Percentiles rank a stretch among this genome's conserved stretches.
Evolutionary conservation across 2,888 invertebrate species (phyloP).

Genomic region (Caenorhabditis sp.): DNA sequence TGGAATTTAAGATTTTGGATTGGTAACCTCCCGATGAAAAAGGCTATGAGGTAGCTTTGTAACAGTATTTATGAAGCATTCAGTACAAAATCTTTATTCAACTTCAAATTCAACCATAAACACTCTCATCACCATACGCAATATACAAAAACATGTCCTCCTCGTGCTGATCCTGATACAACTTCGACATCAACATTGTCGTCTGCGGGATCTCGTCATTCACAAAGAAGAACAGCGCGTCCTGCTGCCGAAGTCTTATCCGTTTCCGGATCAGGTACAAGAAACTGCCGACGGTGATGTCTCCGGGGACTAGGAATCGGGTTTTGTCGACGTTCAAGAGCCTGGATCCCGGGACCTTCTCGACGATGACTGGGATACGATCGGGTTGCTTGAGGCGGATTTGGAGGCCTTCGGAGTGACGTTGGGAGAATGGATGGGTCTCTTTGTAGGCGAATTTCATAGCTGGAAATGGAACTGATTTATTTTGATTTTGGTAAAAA

Average conservation of each 20-base stretch:
- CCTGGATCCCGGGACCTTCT: neutral
- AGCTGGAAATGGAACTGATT: too few relatives aligned
- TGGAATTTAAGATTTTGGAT: too few relatives aligned
- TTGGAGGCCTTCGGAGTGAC: neutral
- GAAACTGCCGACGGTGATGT: neutral
- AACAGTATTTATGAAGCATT: too few relatives aligned
- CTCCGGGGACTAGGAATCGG: neutral
- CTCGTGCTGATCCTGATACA: neutral
- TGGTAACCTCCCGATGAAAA: too few relatives aligned
- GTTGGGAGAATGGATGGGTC: neutral
- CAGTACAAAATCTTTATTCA: neutral
- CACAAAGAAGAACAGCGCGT: neutral
- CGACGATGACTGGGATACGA: neutral
- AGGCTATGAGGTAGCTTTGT: too few relatives aligned
- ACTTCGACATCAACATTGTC: neutral
- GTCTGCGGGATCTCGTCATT: neutral
- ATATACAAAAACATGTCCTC: neutral
- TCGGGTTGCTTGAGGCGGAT: neutral
- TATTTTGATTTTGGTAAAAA: too few relatives aligned
- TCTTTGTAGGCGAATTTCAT: too few relatives aligned
- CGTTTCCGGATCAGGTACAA: neutral
- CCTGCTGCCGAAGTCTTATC: neutral
- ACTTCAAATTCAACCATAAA: neutral
- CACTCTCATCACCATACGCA: neutral
- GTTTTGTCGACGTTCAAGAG: neutral